Conservation (phyloP, 2,888 invertebrate species). For the Luperina testacea region DNA sequence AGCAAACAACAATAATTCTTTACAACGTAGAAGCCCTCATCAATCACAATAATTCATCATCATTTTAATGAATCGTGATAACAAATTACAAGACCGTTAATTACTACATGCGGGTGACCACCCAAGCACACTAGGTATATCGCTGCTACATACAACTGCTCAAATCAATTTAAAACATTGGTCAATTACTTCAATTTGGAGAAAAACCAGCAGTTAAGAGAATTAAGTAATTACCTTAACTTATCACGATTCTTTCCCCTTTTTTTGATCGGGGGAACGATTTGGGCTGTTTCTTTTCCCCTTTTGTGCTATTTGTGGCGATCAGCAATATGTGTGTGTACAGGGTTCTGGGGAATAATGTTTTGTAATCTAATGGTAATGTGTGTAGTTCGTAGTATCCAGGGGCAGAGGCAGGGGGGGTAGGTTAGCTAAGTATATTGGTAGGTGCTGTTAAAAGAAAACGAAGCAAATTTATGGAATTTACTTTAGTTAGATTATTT, state of each 20-base stretch:
- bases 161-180: constrained; percentile 62
- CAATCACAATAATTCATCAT: constrained; percentile 60
- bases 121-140: constrained; percentile 53
- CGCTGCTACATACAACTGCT: constrained; percentile 48
- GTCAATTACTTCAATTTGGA: constrained; percentile 55
- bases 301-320: constrained; percentile 29
- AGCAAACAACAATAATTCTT: constrained; percentile 23
- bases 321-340: background rate
- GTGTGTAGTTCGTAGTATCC: no score
- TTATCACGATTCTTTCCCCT: constrained; percentile 35
- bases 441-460: background rate
- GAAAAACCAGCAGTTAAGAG: constrained; percentile 39
- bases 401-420: background rate
- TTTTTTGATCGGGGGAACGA: constrained; percentile 17
- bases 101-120: constrained; percentile 76
- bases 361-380: background rate
- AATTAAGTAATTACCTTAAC: constrained; percentile 53
- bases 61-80: constrained; percentile 57
- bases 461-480: background rate
- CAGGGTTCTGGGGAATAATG: background rate
- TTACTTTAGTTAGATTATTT: background rate
- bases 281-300: constrained; percentile 17
- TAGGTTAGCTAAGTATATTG: no score
- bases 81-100: constrained; percentile 71
- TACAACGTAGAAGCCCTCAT: constrained; percentile 25